These are phyloP conservation scores for Laticauda laticaudata DNA, from an alignment of 2,113 vertebrate species.

Conservation along the genomic window DNA sequence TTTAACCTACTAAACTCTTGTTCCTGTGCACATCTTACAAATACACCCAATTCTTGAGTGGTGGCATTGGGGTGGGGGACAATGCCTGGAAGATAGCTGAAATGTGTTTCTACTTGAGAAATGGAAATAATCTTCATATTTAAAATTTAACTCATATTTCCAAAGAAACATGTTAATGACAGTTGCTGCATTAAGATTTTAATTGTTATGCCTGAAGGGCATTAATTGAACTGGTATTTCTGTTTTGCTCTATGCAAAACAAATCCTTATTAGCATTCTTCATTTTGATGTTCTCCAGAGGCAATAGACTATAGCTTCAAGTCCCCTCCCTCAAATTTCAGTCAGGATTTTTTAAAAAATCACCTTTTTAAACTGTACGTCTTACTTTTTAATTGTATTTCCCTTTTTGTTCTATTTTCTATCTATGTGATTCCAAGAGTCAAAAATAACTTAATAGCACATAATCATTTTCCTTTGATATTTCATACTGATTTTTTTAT, in stretches of 20 bases:
- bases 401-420: background rate
- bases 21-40: background rate
- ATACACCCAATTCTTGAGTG: background rate
- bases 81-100: background rate
- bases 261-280: background rate
- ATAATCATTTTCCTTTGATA: background rate
- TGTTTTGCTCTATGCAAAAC: background rate
- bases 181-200: background rate
- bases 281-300: background rate
- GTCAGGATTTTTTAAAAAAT: background rate
- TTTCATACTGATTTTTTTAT: background rate
- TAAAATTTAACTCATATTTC: background rate
- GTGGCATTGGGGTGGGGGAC: background rate
- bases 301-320: background rate
- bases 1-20: background rate
- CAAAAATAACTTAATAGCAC: background rate
- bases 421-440: background rate
- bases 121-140: background rate
- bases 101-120: background rate
- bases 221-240: background rate
- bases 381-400: background rate
- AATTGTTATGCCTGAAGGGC: slow-evolving; percentile 2
- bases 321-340: background rate
- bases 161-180: background rate
- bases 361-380: background rate